Evolutionary conservation across 23 tunicate species (phyloP).

Genomic region (Phallusia fumigata): DNA sequence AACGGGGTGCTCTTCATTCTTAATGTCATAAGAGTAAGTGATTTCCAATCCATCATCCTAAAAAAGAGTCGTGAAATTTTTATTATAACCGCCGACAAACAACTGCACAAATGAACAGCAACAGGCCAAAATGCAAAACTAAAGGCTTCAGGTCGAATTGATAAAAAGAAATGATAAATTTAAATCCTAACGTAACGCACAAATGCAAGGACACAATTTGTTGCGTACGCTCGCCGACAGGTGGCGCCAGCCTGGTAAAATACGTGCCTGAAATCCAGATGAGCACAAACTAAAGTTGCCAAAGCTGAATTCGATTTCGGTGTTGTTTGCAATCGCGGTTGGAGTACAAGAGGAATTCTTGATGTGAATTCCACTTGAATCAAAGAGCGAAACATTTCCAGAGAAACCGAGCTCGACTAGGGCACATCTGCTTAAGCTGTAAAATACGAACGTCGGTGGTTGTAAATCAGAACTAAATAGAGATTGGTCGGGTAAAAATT

Average conservation of each 20-base stretch:
- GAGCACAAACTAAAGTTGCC: not conserved
- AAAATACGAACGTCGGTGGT: not conserved
- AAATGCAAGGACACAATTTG: no score
- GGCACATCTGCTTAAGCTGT: not conserved
- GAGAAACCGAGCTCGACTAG: not conserved
- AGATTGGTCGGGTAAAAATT: no score
- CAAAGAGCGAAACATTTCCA: not conserved
- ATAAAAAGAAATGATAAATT: no score
- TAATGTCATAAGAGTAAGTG: not conserved
- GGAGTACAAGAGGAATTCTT: not conserved
- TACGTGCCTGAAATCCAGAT: not conserved
- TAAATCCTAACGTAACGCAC: no score
- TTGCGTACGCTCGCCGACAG: no score
- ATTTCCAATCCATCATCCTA: not conserved
- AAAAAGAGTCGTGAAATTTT: no score
- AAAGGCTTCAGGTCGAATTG: no score
- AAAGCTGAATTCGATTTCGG: not conserved
- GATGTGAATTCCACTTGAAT: not conserved
- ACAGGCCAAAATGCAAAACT: no score
- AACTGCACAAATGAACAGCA: no score
- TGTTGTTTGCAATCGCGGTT: not conserved
- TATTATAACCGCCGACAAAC: no score
- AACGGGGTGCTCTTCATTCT: slow-evolving; percentile 1
- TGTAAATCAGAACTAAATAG: no score
- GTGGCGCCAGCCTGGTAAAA: not conserved